Conservation (phyloP, 64 coral and sea anemone species). For the Dendronephthya gigantea region DNA sequence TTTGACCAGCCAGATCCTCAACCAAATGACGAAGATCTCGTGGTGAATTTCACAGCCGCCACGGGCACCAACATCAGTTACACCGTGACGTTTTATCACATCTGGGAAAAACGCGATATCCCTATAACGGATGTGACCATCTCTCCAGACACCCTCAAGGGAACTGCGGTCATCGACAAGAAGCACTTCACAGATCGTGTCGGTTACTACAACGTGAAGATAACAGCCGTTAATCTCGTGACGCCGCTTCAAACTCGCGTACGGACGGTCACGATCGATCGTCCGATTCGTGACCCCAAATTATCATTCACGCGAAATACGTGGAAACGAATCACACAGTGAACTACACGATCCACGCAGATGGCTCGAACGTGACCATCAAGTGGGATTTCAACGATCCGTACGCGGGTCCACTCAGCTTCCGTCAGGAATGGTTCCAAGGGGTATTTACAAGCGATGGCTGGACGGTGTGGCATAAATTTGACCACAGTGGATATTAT, state of each 20-base stretch:
- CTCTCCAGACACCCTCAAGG: slow-evolving; percentile 2
- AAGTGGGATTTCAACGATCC: slow-evolving; percentile 46
- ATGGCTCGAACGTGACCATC: slow-evolving; percentile 67
- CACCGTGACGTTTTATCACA: slow-evolving; percentile 39
- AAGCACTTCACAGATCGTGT: slow-evolving; percentile 28
- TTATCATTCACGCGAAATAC: not conserved
- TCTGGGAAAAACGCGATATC: not conserved
- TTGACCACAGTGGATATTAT: slow-evolving; percentile 16
- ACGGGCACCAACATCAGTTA: slow-evolving; percentile 57
- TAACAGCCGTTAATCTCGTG: slow-evolving; percentile 70
- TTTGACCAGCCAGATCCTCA: slow-evolving; percentile 37
- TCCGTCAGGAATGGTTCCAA: not conserved
- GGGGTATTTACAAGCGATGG: slow-evolving; percentile 43
- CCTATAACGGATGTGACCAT: slow-evolving; percentile 7
- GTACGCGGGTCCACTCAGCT: not conserved
- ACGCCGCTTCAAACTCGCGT: slow-evolving; percentile 33
- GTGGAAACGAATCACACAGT: slow-evolving; percentile 32
- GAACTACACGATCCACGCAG: slow-evolving; percentile 16
- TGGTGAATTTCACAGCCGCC: slow-evolving; percentile 1
- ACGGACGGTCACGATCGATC: slow-evolving; percentile 41
- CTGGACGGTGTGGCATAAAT: slow-evolving; percentile 33
- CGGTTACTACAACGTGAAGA: slow-evolving; percentile 46
- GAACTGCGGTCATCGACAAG: slow-evolving; percentile 21
- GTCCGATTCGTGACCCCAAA: slow-evolving; percentile 19
- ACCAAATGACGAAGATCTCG: slow-evolving; percentile 33